Percentiles rank a stretch among this genome's conserved stretches.
Conservation (phyloP, 2,888 invertebrate species). For the Epicampocera succincta region DNA sequence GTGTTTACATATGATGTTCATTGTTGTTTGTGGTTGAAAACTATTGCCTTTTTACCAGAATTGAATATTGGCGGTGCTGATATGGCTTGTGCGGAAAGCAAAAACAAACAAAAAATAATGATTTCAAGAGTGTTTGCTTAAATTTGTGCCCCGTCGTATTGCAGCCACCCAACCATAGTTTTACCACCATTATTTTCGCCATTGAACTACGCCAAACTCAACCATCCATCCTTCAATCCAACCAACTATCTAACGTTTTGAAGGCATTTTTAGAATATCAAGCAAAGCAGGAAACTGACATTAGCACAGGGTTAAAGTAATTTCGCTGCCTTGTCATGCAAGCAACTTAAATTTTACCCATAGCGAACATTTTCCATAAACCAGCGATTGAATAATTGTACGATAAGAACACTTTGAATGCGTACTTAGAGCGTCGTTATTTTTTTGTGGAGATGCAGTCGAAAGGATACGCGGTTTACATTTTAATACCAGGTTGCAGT, state of each 20-base stretch:
- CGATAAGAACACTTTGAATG: no score
- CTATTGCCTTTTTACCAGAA: conserved; percentile 45
- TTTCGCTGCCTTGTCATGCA: not conserved
- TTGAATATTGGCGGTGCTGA: conserved; percentile 33
- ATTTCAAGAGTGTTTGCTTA: conserved; percentile 40
- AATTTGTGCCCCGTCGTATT: conserved; percentile 36
- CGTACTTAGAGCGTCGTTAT: no score
- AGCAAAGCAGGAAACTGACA: conserved; percentile 47
- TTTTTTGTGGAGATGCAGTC: no score
- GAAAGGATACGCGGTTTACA: no score
- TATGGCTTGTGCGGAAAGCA: conserved; percentile 36
- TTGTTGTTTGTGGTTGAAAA: conserved; percentile 63
- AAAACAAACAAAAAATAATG: not conserved
- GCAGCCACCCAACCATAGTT: conserved; percentile 42
- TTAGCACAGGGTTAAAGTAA: conserved; percentile 5
- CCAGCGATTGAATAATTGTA: no score
- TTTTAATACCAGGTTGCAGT: no score
- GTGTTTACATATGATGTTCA: conserved; percentile 64
- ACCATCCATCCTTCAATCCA: conserved; percentile 42
- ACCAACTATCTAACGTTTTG: conserved; percentile 55
- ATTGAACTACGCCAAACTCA: conserved; percentile 45
- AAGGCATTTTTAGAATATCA: conserved; percentile 65
- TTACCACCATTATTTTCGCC: conserved; percentile 58
- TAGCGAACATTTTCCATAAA: no score
- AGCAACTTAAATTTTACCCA: no score